A percentile compares a stretch with the other conserved stretches of the same genome.
phyloP scores from a whole-genome alignment of 2,797 vertebrate genomes.

The Syndactyla subalaris region DNA sequence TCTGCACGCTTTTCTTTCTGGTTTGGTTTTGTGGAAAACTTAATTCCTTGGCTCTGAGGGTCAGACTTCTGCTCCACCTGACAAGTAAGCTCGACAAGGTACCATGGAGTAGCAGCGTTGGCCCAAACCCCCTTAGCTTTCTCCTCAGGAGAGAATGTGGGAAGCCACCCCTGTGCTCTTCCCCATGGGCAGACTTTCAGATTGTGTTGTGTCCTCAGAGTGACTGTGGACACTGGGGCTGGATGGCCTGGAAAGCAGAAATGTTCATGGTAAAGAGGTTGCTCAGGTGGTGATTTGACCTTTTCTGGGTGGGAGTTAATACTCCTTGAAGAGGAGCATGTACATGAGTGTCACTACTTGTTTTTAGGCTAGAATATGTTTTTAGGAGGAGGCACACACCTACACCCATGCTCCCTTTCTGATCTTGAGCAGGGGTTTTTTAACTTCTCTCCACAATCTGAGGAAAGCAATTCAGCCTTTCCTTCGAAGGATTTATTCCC shows the following conservation, averaged over 20 bases:
- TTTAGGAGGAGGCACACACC: not conserved
- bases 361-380: not conserved
- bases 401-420: not conserved
- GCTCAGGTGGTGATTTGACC: not conserved
- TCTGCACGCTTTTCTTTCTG: not conserved
- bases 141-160: not conserved
- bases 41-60: not conserved
- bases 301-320: not conserved
- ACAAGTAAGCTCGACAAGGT: rapidly evolving
- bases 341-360: not conserved
- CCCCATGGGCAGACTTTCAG: not conserved
- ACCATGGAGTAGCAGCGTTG: rapidly evolving
- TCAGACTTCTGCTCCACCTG: not conserved
- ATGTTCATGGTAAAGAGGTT: not conserved
- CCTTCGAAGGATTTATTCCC: conserved; percentile 4
- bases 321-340: not conserved
- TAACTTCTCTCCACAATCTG: not conserved
- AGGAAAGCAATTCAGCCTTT: not conserved
- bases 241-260: not conserved
- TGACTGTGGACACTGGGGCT: not conserved
- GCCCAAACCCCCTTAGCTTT: not conserved
- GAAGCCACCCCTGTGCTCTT: not conserved
- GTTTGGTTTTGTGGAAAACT: not conserved
- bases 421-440: not conserved
- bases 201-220: not conserved